phyloP scores from a whole-genome alignment of 2,888 invertebrate species.

The Caenorhabditis drosophilae region DNA sequence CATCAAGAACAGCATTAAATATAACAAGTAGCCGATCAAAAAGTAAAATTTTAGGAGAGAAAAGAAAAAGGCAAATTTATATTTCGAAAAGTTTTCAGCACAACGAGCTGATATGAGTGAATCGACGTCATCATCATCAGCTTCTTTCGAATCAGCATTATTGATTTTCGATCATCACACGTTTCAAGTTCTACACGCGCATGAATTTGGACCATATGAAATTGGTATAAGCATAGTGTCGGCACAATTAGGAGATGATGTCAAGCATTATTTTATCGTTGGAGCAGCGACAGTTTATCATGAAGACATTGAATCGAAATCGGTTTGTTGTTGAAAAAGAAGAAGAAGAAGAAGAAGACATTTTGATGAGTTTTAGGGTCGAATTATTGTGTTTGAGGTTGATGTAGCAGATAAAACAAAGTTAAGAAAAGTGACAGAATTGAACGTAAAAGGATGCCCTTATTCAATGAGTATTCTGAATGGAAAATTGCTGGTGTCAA shows the following conservation, averaged over 20 bases:
- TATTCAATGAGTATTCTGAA: constrained; percentile 81
- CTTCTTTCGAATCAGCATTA: constrained; percentile 70
- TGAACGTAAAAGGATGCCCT: constrained; percentile 87
- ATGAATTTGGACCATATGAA: constrained; percentile 88
- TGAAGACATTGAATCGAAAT: constrained; percentile 83
- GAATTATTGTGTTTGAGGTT: constrained; percentile 58
- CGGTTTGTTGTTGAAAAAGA: constrained; percentile 5
- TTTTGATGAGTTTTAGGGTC: constrained; percentile 51
- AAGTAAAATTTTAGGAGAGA: constrained; percentile 1
- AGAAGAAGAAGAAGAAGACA: too few relatives aligned
- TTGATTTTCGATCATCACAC: constrained; percentile 93
- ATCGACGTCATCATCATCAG: too few relatives aligned
- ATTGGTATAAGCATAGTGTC: constrained; percentile 41
- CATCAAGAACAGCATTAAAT: constrained; percentile 18
- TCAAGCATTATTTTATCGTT: constrained; percentile 87
- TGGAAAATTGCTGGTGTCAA: constrained; percentile 78
- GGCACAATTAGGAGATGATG: constrained; percentile 80
- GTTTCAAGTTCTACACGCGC: constrained; percentile 91
- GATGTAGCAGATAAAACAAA: constrained; percentile 42
- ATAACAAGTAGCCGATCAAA: constrained; percentile 11
- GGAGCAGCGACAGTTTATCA: constrained; percentile 92
- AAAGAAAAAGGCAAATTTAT: not conserved
- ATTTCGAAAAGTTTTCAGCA: not conserved
- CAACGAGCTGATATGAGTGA: not conserved
- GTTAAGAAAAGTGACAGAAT: constrained; percentile 82